Base-by-base conservation (phyloP, 2,113 vertebrate species). In the Spheniscus mendiculus region DNA sequence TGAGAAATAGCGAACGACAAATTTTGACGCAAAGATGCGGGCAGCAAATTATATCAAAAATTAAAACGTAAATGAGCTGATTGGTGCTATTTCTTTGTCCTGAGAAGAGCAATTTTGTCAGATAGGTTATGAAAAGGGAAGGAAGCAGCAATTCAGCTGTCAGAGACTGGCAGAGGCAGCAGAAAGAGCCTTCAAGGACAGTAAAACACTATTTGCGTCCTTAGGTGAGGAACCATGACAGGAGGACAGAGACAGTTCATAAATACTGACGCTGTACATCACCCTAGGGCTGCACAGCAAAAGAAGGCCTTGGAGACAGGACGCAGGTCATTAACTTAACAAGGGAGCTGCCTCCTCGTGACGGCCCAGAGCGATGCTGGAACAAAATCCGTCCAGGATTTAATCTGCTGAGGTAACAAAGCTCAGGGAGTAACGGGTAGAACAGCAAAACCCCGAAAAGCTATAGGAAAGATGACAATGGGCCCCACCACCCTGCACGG, bases 121-220 rank as follows among this genome's bases (percentile, higher is more conserved):
- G 77, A 93, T 44, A 63, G 50, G 30, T 92, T 79, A 93, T 47
- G 69, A 95, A 90, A 89, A 78, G 32, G 56, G 72, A 91, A 95
- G 83, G 89, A 97, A 96, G 80, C 44, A 83, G 49, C 77, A 90
- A 87, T 34, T 95, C 89, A 96, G 80, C 72, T 87, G 67, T 92
- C 90, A 93, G 87, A 91, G 77, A 82, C 52, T 32, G 72, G 71
- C 94, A 94, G 76, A 89, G 50, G 72, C 81, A 96, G 61, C 77
- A 89, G 47, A 91, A 96, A 78, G 67, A 80, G 56, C 72, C 92
- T 91, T 76, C 83, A 84, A 93, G 81, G 94, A 92, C 59, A 61
- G 89, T 83, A 83, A 89, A 95, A 61, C 65, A 87, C 55, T 67
- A 27, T 70, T 82, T 74, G 69, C 7, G 0, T 95, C 66, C 69